A percentile compares a stretch with the other conserved stretches of the same genome.
phyloP scores from a whole-genome alignment of 1,140 invertebrate genomes.

The Cotesia chilonis region DNA sequence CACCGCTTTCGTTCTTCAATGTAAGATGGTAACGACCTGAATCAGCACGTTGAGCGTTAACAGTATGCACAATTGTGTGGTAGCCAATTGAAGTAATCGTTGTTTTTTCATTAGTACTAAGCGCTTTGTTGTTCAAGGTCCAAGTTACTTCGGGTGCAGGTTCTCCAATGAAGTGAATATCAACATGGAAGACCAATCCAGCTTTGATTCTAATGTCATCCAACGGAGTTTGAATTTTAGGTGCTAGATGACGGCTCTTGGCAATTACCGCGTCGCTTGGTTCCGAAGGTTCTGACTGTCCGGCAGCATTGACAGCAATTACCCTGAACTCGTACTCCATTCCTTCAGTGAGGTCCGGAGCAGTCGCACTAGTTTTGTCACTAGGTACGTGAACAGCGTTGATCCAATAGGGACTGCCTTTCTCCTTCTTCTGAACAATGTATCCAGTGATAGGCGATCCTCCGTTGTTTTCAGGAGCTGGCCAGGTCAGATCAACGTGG shows the following conservation, averaged over 20 bases:
- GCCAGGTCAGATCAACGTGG: conserved; percentile 91
- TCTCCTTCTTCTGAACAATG: conserved; percentile 95
- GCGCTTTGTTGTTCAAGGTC: conserved; percentile 78
- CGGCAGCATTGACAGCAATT: conserved; percentile 94
- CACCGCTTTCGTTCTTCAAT: conserved; percentile 87
- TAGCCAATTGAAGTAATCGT: conserved; percentile 89
- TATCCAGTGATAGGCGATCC: conserved; percentile 93
- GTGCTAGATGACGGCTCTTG: conserved; percentile 86
- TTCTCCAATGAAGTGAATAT: conserved; percentile 92
- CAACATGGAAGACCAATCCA: conserved; percentile 90
- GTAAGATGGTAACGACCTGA: conserved; percentile 84
- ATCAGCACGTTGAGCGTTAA: conserved; percentile 85
- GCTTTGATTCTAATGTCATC: conserved; percentile 89
- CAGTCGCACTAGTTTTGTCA: conserved; percentile 79
- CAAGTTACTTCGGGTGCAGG: conserved; percentile 87
- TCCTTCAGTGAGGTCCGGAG: conserved; percentile 89
- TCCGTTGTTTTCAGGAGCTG: conserved; percentile 84
- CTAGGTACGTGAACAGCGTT: conserved; percentile 88
- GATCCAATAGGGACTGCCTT: conserved; percentile 88
- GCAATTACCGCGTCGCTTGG: conserved; percentile 88
- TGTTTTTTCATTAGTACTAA: conserved; percentile 81
- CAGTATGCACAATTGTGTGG: conserved; percentile 90
- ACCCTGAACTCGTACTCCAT: conserved; percentile 97
- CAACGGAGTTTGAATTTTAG: conserved; percentile 90
- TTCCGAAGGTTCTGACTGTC: conserved; percentile 93